Base-by-base conservation (phyloP, 2,113 vertebrate species). In the Mixornis gularis region DNA sequence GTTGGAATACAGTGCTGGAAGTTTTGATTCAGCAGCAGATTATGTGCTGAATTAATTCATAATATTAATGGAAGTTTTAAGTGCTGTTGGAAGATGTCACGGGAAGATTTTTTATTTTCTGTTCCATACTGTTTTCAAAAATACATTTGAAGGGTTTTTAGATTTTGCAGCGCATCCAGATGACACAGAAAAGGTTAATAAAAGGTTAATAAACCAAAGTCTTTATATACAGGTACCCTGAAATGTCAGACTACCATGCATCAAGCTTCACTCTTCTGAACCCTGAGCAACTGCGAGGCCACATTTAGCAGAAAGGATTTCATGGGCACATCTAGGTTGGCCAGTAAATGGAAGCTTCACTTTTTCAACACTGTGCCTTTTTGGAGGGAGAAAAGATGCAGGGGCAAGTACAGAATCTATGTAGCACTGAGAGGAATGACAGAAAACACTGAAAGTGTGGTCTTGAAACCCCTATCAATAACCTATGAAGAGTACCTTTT, bases 1-100 rank as follows among this genome's bases (percentile, higher is more conserved):
- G 88, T 88, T 96, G 91, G 89, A 97, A 85, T 79, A 95, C 48
- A 95, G 66, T 62, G 24, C 64, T 94, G 92, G 90, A 94, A 93
- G 73, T 93, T 93, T 66, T 89, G 89, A 65, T 90, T 96, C 90
- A 82, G 46, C 85, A 92, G 87, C 46, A 95, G 81, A 91, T 77
- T 94, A 89, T 65, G 24, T 55, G 66, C 66, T 87, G 46, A 34
- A 89, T 87, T 91, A 17, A 87, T 95, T 89, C 36, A 87, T 79
- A 95, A 72, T n/a, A 85, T 79, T 95, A 94, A 92, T 85, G 66
- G 85, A 92, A 92, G 38, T 36, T 87, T 87, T 95, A 95, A 92
- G 85, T 82, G 81, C 78, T 92, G 24, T 69, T 92, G 90, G 71
- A 95, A 87, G 51, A 85, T 63, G 34, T 65, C 46, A 64, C 1